phyloP scores from a whole-genome alignment of 2,797 vertebrate genomes.

The Smutsia temminckii region DNA sequence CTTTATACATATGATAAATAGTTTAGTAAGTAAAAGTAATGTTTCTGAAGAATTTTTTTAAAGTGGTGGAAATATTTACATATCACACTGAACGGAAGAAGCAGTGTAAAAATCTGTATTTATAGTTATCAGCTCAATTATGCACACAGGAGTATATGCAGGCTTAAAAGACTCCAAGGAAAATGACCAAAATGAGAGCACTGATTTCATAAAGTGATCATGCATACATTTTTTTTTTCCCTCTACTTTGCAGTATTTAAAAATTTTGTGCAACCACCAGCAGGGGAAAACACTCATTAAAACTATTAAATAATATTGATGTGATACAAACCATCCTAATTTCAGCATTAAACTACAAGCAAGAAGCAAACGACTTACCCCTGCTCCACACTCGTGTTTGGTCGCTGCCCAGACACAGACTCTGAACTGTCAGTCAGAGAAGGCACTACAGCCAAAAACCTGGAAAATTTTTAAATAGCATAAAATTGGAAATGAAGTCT shows the following conservation, averaged over 20 bases:
- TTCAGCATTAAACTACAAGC: neutral
- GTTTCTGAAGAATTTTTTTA: slow-evolving; percentile 36
- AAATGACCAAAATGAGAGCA: neutral
- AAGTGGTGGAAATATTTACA: neutral
- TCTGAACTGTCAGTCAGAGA: slow-evolving; percentile 98
- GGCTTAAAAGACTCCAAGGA: neutral
- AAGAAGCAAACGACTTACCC: slow-evolving; percentile 87
- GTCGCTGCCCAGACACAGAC: slow-evolving; percentile 97
- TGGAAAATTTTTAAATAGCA: slow-evolving; percentile 75
- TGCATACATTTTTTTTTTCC: neutral
- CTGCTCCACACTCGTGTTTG: slow-evolving; percentile 98
- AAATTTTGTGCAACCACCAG: neutral
- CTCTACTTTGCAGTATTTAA: neutral
- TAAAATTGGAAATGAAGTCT: neutral
- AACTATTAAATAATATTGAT: neutral
- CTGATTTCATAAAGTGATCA: neutral
- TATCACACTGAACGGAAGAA: neutral
- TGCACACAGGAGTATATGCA: neutral
- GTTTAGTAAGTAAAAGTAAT: neutral
- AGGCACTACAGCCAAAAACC: slow-evolving; percentile 98
- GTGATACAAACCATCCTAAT: neutral
- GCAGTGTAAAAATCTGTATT: neutral
- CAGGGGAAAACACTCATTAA: neutral
- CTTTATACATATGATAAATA: neutral
- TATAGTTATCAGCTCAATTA: neutral